Evolutionary conservation across 2,888 invertebrate genomes (phyloP).

Genomic region (Myathropa florea): DNA sequence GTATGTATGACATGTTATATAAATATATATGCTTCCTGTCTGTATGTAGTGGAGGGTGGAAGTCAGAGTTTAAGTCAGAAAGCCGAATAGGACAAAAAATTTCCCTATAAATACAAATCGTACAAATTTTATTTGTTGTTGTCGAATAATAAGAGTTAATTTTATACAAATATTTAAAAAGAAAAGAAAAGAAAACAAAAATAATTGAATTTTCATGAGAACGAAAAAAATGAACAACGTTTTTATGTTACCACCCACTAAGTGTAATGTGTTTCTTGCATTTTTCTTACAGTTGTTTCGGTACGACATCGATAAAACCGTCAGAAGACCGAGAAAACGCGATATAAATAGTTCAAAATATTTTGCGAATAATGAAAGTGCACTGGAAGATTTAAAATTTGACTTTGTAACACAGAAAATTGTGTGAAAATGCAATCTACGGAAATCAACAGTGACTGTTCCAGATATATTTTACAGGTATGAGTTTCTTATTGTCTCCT

Average conservation of each 20-base stretch:
- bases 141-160: background rate
- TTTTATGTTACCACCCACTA: slow-evolving; percentile 25
- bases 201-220: background rate
- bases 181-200: background rate
- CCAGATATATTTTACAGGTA: slow-evolving; percentile 67
- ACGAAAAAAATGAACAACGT: slow-evolving; percentile 11
- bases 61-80: slow-evolving; percentile 36
- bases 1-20: background rate
- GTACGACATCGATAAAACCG: slow-evolving; percentile 27
- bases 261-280: slow-evolving; percentile 31
- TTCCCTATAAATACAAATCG: background rate
- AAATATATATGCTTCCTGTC: slow-evolving; percentile 29
- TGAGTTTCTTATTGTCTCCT: slow-evolving; percentile 1
- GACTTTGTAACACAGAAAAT: slow-evolving; percentile 22
- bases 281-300: slow-evolving; percentile 39
- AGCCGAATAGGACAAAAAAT: background rate
- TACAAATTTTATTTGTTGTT: background rate
- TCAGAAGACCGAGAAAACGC: slow-evolving; percentile 13
- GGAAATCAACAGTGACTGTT: slow-evolving; percentile 56
- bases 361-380: slow-evolving; percentile 29
- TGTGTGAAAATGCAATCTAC: slow-evolving; percentile 58
- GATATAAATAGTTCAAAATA: slow-evolving; percentile 22
- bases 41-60: slow-evolving; percentile 47
- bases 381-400: slow-evolving; percentile 30
- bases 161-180: background rate